These are phyloP conservation scores for Vanacampus margaritifer DNA, from an alignment of 2,113 vertebrate genomes.

Conservation along the genomic window DNA sequence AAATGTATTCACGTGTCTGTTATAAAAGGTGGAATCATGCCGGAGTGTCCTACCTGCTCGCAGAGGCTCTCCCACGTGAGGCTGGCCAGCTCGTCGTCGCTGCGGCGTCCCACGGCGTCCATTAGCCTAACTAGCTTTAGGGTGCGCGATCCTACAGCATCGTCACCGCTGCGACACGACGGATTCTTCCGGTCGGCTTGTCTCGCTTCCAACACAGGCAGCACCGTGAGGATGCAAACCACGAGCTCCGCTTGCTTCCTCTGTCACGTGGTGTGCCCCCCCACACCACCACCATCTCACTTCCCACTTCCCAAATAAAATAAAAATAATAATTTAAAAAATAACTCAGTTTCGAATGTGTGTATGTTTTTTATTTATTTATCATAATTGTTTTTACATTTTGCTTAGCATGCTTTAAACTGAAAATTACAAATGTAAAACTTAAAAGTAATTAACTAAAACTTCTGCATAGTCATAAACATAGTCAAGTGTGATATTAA, in stretches of 20 bases:
- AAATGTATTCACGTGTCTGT: background rate
- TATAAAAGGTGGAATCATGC: no score
- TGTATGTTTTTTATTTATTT: background rate
- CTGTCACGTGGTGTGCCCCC: background rate
- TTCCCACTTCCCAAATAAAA: background rate
- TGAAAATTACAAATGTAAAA: background rate
- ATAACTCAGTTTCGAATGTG: background rate
- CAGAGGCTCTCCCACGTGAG: conserved; percentile 90
- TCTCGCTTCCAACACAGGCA: background rate
- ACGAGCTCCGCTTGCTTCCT: background rate
- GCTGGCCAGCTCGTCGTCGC: conserved; percentile 87
- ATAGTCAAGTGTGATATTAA: background rate
- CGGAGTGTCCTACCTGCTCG: conserved; percentile 82
- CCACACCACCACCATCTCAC: background rate
- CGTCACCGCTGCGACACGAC: background rate
- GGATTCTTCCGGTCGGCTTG: background rate
- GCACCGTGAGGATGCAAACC: background rate
- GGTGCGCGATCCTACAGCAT: no score
- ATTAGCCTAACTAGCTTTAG: conserved; percentile 58
- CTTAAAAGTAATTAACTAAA: background rate
- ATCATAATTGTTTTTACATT: background rate
- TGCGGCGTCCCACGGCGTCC: conserved; percentile 82
- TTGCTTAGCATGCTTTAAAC: background rate
- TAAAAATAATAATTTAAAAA: background rate
- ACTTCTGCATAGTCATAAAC: no score